Percentiles rank a stretch among this genome's conserved stretches.
These are phyloP conservation scores for Protobothrops mucrosquamatus DNA, from an alignment of 2,113 vertebrate genomes.

Conservation along the genomic window DNA sequence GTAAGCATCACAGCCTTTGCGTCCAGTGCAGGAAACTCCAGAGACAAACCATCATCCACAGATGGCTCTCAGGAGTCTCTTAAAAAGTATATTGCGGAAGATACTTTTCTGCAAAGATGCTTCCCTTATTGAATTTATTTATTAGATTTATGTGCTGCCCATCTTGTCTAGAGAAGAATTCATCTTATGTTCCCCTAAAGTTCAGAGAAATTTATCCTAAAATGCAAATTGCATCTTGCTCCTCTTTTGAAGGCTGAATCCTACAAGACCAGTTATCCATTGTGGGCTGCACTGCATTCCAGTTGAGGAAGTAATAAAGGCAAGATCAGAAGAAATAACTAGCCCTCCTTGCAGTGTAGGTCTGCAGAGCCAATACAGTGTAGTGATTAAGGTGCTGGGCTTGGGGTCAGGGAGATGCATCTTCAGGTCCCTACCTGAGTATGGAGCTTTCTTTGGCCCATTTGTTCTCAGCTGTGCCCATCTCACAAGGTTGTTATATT, in stretches of 20 bases:
- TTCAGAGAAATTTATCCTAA: background rate
- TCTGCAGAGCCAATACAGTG: background rate
- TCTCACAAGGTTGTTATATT: background rate
- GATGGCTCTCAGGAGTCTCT: background rate
- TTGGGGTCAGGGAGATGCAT: no score
- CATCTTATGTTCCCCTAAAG: background rate
- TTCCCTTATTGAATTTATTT: background rate
- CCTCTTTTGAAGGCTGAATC: background rate
- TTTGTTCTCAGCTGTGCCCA: background rate
- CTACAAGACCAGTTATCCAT: background rate
- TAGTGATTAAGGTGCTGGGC: background rate
- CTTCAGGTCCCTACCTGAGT: background rate
- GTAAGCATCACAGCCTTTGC: background rate
- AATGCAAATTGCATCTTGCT: background rate
- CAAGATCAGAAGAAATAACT: background rate
- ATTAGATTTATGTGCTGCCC: background rate
- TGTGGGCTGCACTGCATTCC: background rate
- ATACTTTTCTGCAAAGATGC: background rate
- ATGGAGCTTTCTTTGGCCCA: background rate
- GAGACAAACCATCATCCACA: background rate
- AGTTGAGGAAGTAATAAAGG: background rate
- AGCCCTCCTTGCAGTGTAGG: background rate
- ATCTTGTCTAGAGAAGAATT: background rate
- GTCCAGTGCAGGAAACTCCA: background rate
- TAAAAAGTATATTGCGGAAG: no score